Percentiles rank a stretch among this genome's conserved stretches.
Conservation (phyloP, 2,797 vertebrate species). For the Pristis pectinata region DNA sequence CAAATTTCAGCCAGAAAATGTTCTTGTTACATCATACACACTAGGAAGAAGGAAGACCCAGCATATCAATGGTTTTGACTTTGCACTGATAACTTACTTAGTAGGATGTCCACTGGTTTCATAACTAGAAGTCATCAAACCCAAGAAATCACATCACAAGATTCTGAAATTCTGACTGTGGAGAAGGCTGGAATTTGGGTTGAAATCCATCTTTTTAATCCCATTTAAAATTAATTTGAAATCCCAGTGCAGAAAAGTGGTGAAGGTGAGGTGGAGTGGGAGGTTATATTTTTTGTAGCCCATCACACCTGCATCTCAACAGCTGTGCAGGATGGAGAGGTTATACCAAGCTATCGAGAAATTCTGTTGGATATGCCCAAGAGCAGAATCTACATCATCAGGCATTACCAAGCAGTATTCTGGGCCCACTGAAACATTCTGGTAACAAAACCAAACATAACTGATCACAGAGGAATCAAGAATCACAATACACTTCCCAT, state of each 20-base stretch:
- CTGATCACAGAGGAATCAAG: background rate
- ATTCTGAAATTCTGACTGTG: background rate
- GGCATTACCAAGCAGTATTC: too few relatives aligned
- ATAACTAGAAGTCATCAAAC: background rate
- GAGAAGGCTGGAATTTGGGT: background rate
- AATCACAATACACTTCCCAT: background rate
- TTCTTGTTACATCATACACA: background rate
- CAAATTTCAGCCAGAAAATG: background rate
- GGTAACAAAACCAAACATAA: background rate
- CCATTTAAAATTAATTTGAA: background rate
- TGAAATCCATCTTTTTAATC: background rate
- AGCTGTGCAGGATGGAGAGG: background rate
- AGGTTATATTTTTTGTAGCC: background rate
- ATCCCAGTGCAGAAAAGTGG: background rate
- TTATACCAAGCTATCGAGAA: background rate
- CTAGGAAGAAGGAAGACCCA: background rate
- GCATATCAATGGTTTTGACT: background rate
- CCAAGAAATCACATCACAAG: background rate
- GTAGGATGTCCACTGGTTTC: background rate
- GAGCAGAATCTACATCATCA: background rate
- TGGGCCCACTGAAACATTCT: background rate
- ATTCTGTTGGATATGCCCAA: background rate
- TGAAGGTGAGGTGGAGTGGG: background rate
- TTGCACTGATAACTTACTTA: background rate
- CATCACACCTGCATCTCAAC: background rate